Evolutionary conservation across 2,888 invertebrate genomes (phyloP).

Genomic region (Rotaria sp.): DNA sequence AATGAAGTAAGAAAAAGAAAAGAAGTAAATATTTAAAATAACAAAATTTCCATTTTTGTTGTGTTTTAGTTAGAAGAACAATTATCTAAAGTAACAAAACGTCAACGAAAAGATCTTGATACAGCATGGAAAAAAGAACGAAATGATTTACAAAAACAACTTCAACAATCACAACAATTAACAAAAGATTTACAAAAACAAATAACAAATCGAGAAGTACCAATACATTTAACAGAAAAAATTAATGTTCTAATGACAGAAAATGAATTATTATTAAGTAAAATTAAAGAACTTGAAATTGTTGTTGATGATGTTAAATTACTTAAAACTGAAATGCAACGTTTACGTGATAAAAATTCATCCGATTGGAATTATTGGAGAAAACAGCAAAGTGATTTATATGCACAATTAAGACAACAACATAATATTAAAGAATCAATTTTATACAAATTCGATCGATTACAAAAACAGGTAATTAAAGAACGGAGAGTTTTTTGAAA

Average conservation of each 20-base stretch:
- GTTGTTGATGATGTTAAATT: conserved; percentile 22
- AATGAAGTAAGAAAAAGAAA: conserved; percentile 34
- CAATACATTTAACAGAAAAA: conserved; percentile 25
- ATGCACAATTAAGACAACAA: conserved; percentile 14
- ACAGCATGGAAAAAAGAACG: conserved; percentile 39
- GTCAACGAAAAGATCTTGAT: conserved; percentile 39
- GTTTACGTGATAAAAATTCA: conserved; percentile 28
- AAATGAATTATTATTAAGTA: conserved; percentile 39
- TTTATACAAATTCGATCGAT: neutral
- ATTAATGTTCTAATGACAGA: conserved; percentile 33
- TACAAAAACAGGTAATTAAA: neutral
- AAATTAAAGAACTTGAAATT: conserved; percentile 33
- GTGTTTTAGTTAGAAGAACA: conserved; percentile 40
- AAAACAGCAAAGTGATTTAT: conserved; percentile 23
- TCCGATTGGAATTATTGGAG: conserved; percentile 27
- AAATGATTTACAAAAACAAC: conserved; percentile 32
- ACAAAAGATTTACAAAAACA: conserved; percentile 36
- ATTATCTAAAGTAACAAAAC: conserved; percentile 36
- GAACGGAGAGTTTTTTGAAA: too few species aligned
- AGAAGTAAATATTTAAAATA: too few species aligned
- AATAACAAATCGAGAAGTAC: neutral
- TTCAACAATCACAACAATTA: conserved; percentile 33
- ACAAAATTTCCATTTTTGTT: neutral
- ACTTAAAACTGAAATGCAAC: conserved; percentile 2
- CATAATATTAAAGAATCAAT: neutral